A percentile compares a stretch with the other conserved stretches of the same genome.
phyloP scores from a whole-genome alignment of 2,113 vertebrate species.

The Thomomys bottae region DNA sequence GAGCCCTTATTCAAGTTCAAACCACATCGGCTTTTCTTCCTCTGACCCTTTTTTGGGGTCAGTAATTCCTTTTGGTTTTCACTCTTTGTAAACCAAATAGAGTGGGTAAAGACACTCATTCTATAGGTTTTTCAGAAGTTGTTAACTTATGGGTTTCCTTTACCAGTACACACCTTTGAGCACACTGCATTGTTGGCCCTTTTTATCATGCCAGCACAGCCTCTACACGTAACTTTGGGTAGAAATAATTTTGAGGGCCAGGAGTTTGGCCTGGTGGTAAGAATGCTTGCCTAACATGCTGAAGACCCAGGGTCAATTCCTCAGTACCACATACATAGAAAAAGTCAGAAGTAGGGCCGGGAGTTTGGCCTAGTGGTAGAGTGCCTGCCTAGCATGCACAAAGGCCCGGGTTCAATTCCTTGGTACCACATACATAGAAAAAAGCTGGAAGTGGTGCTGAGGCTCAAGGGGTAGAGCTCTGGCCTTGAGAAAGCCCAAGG shows the following conservation, averaged over 20 bases:
- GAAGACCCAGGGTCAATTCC: no score
- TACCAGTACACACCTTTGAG: neutral
- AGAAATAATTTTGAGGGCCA: slow-evolving; percentile 40
- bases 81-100: slow-evolving; percentile 38
- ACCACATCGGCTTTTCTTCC: neutral
- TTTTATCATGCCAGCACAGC: neutral
- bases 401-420: no score
- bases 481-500: no score
- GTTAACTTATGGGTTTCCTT: slow-evolving; percentile 49
- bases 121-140: neutral
- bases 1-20: neutral
- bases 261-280: no score
- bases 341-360: no score
- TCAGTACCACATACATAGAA: no score
- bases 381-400: no score
- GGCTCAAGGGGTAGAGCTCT: no score
- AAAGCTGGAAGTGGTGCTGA: no score
- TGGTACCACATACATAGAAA: no score
- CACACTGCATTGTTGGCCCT: neutral
- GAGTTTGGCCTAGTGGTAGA: no score
- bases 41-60: neutral
- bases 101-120: neutral
- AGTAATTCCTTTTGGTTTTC: neutral
- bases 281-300: no score
- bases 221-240: slow-evolving; percentile 39